These are phyloP conservation scores for Parthenolecanium corni DNA, from an alignment of 2,888 invertebrate species.

Conservation along the genomic window DNA sequence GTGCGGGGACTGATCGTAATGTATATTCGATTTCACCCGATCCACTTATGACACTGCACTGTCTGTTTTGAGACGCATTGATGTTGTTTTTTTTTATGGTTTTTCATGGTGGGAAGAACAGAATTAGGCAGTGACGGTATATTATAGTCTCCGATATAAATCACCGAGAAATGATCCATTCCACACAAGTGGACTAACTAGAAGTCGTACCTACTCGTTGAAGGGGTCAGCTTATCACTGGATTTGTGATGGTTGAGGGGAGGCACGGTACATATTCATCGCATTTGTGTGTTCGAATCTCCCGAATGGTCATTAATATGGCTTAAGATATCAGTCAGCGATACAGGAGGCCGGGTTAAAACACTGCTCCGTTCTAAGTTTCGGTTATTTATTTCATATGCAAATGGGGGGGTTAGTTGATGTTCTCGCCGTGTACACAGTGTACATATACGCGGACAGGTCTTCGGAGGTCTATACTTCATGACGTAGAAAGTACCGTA, in stretches of 20 bases:
- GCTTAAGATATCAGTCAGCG: slow-evolving; percentile 27
- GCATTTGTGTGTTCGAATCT: slow-evolving; percentile 6
- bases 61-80: no score
- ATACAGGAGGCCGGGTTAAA: slow-evolving; percentile 17
- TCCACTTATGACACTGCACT: no score
- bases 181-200: not conserved
- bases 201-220: not conserved
- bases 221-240: slow-evolving; percentile 23
- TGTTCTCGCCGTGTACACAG: not conserved
- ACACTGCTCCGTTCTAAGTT: slow-evolving; percentile 15
- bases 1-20: no score
- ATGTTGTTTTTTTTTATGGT: no score
- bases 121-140: no score
- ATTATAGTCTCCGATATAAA: no score
- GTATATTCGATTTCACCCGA: no score
- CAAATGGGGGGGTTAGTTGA: not conserved
- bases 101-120: no score
- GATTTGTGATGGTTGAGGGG: slow-evolving; percentile 3
- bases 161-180: slow-evolving; percentile 20
- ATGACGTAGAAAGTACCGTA: no score
- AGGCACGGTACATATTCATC: slow-evolving; percentile 13
- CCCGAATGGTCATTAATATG: slow-evolving; percentile 24
- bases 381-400: slow-evolving; percentile 25
- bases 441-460: not conserved
- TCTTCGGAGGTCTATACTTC: not conserved